A percentile compares a stretch with the other conserved stretches of the same genome.
phyloP scores from a whole-genome alignment of 2,113 vertebrate genomes.

The Chionomys nivalis region DNA sequence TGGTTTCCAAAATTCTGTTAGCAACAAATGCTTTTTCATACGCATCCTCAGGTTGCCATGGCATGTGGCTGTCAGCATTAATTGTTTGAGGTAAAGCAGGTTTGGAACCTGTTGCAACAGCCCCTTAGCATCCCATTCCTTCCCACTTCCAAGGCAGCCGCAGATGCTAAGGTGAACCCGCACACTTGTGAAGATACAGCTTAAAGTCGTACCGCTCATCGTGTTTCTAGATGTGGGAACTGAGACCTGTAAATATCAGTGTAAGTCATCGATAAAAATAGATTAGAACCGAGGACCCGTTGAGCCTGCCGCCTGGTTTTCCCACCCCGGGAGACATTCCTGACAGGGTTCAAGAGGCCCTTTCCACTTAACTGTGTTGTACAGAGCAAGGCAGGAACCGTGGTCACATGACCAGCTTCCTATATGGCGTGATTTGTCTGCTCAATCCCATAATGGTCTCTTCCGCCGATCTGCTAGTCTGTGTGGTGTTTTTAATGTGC shows the following conservation, averaged over 20 bases:
- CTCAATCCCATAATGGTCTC: background rate
- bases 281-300: background rate
- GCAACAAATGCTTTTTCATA: background rate
- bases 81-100: background rate
- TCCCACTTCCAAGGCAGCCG: background rate
- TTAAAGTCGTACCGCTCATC: background rate
- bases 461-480: rapidly evolving
- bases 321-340: background rate
- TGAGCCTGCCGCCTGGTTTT: background rate
- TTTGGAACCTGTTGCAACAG: background rate
- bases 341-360: background rate
- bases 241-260: background rate
- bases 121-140: background rate
- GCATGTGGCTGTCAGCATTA: too few relatives aligned
- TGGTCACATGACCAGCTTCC: background rate
- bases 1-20: background rate
- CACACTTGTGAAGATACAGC: background rate
- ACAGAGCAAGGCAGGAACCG: rapidly evolving
- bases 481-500: background rate
- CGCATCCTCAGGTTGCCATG: background rate
- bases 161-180: background rate
- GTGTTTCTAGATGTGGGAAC: background rate
- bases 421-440: rapidly evolving
- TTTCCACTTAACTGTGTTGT: background rate
- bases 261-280: background rate